A percentile compares a stretch with the other conserved stretches of the same genome.
Conservation (phyloP, 2,888 invertebrate species). For the Sinelater perroti region DNA sequence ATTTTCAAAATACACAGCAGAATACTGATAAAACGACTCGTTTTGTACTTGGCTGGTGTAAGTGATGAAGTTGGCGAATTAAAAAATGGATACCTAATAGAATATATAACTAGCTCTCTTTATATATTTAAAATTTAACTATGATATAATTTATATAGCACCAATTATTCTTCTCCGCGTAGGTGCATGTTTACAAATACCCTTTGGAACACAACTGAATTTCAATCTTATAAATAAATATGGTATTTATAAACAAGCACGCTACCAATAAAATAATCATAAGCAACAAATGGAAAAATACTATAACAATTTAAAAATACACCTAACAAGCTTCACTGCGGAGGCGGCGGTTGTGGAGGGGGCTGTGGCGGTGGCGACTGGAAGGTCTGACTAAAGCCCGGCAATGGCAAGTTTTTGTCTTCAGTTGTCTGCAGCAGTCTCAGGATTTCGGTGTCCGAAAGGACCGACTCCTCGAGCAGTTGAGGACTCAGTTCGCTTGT, state of each 20-base stretch:
- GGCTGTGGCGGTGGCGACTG: slow-evolving; percentile 56
- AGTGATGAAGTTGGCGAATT: slow-evolving; percentile 32
- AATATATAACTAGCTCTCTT: slow-evolving; percentile 33
- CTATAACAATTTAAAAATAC: slow-evolving; percentile 32
- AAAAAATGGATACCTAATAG: slow-evolving; percentile 33
- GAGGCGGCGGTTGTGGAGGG: slow-evolving; percentile 44
- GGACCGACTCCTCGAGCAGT: slow-evolving; percentile 45
- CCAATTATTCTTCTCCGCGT: slow-evolving; percentile 33
- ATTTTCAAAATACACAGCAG: slow-evolving; percentile 35
- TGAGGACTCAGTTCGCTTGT: slow-evolving; percentile 27
- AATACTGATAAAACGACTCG: slow-evolving; percentile 39
- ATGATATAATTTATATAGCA: slow-evolving; percentile 39
- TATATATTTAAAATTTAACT: slow-evolving; percentile 34
- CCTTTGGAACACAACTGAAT: slow-evolving; percentile 39
- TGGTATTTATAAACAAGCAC: slow-evolving; percentile 36
- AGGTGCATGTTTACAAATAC: slow-evolving; percentile 36
- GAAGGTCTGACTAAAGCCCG: slow-evolving; percentile 63
- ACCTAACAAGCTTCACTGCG: slow-evolving; percentile 30
- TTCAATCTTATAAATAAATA: slow-evolving; percentile 36
- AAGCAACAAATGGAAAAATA: slow-evolving; percentile 35
- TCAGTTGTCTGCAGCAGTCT: slow-evolving; percentile 51
- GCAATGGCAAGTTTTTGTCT: slow-evolving; percentile 59
- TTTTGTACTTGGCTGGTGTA: slow-evolving; percentile 41
- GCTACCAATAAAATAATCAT: slow-evolving; percentile 32
- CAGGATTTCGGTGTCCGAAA: slow-evolving; percentile 51